Percentiles rank a stretch among this genome's conserved stretches.
Evolutionary conservation across 2,888 invertebrate species (phyloP).

Genomic region (Scaptomyza reducta): DNA sequence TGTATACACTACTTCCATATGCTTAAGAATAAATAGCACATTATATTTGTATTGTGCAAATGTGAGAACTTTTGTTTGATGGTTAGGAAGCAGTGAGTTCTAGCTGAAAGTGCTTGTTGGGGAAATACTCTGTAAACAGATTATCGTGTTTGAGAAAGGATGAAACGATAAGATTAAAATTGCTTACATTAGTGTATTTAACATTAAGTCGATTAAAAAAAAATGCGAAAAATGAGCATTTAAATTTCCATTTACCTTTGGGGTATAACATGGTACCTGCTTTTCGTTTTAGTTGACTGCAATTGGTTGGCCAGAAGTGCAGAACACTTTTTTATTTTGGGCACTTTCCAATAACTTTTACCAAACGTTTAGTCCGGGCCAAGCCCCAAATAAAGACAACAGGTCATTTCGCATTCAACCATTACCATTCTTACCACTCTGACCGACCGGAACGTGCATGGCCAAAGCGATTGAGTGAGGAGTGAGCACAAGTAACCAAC

Average conservation of each 20-base stretch:
- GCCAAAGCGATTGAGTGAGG: slow-evolving; percentile 56
- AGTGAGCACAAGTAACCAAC: slow-evolving; percentile 47
- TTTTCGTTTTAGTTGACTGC: background rate
- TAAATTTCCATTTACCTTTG: too few species aligned
- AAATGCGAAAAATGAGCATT: too few species aligned
- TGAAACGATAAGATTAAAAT: too few species aligned
- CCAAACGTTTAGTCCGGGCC: slow-evolving; percentile 42
- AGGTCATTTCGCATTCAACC: slow-evolving; percentile 53
- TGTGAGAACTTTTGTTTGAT: slow-evolving; percentile 3
- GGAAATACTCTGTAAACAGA: background rate
- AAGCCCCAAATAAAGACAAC: slow-evolving; percentile 60
- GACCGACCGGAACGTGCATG: slow-evolving; percentile 51
- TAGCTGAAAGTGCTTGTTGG: background rate
- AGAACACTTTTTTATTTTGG: slow-evolving; percentile 17
- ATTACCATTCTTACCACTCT: slow-evolving; percentile 22
- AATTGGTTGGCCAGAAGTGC: slow-evolving; percentile 17
- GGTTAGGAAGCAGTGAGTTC: background rate
- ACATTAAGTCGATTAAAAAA: too few species aligned
- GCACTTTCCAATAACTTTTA: slow-evolving; percentile 54
- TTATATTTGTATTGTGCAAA: slow-evolving; percentile 10
- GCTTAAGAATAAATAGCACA: slow-evolving; percentile 8
- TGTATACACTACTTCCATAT: slow-evolving; percentile 5
- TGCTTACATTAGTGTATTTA: too few species aligned
- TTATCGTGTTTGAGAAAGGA: too few species aligned
- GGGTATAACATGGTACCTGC: too few species aligned